Conservation (phyloP, 2,888 invertebrate genomes). For the Slavum lentiscoides region DNA sequence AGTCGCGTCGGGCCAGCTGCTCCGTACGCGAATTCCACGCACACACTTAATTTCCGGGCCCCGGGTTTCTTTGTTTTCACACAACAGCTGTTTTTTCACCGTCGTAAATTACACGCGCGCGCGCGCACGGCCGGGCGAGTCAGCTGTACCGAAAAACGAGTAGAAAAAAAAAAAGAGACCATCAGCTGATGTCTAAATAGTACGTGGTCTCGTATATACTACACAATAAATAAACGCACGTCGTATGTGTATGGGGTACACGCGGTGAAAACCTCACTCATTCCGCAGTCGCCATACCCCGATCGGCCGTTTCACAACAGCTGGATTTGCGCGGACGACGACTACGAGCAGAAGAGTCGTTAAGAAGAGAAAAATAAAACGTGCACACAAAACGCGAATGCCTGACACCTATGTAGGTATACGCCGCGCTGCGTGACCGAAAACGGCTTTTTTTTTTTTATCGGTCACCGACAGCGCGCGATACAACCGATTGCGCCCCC, state of each 20-base stretch:
- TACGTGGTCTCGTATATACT: neutral
- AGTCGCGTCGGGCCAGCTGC: slow-evolving; percentile 9
- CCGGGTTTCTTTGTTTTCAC: slow-evolving; percentile 44
- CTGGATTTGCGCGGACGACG: slow-evolving; percentile 35
- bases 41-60: slow-evolving; percentile 35
- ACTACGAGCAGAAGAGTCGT: slow-evolving; percentile 30
- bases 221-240: too few relatives aligned
- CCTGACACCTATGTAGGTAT: neutral
- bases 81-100: slow-evolving; percentile 44
- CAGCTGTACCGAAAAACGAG: slow-evolving; percentile 36
- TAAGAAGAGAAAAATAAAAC: slow-evolving; percentile 24
- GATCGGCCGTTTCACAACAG: slow-evolving; percentile 28
- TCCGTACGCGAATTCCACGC: slow-evolving; percentile 12
- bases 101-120: slow-evolving; percentile 19
- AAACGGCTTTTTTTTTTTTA: slow-evolving; percentile 35
- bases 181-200: slow-evolving; percentile 33
- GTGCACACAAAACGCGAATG: neutral
- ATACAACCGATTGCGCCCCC: too few relatives aligned
- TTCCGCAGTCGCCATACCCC: neutral
- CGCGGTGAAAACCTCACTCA: too few relatives aligned
- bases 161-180: neutral
- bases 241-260: too few relatives aligned
- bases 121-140: neutral
- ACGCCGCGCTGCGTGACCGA: neutral
- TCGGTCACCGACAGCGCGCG: neutral